Percentiles rank a stretch among this genome's conserved stretches.
Conservation (phyloP, 2,888 invertebrate genomes). For the Ceramica pisi region DNA sequence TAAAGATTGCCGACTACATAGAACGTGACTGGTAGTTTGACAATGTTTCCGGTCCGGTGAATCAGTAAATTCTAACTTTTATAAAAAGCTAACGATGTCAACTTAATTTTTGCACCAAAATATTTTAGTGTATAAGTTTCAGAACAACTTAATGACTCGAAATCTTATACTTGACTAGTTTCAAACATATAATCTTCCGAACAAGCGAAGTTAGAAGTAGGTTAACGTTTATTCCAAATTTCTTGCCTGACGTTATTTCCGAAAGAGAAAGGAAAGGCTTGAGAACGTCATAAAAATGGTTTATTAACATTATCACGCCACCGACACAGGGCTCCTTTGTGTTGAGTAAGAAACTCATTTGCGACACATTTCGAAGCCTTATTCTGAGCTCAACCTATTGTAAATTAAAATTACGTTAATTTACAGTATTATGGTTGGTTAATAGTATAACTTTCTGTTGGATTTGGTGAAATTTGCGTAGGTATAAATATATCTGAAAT, state of each 20-base stretch:
- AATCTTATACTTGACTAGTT: slow-evolving; percentile 51
- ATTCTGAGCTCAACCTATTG: slow-evolving; percentile 56
- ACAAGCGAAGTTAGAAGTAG: slow-evolving; percentile 61
- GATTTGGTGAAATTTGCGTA: neutral
- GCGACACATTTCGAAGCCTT: slow-evolving; percentile 48
- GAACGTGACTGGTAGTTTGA: slow-evolving; percentile 30
- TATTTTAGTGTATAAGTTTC: slow-evolving; percentile 11
- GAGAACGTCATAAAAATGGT: slow-evolving; percentile 59
- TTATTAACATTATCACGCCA: slow-evolving; percentile 63
- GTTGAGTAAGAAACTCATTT: slow-evolving; percentile 56
- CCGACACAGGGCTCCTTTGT: slow-evolving; percentile 47
- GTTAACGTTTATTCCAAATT: slow-evolving; percentile 62
- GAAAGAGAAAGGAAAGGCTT: slow-evolving; percentile 53
- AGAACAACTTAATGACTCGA: slow-evolving; percentile 42
- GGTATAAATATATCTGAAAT: no score
- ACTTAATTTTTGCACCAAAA: slow-evolving; percentile 2
- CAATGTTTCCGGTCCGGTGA: slow-evolving; percentile 6
- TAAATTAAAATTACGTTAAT: slow-evolving; percentile 61
- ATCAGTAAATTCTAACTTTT: slow-evolving; percentile 6
- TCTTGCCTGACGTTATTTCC: slow-evolving; percentile 42
- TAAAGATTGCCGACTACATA: slow-evolving; percentile 27
- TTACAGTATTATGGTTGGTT: slow-evolving; percentile 14
- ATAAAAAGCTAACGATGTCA: slow-evolving; percentile 6
- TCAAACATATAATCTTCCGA: slow-evolving; percentile 43
- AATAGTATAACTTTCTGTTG: slow-evolving; percentile 8